These are phyloP conservation scores for Ips nitidus DNA, from an alignment of 1,140 invertebrate species.

Conservation along the genomic window DNA sequence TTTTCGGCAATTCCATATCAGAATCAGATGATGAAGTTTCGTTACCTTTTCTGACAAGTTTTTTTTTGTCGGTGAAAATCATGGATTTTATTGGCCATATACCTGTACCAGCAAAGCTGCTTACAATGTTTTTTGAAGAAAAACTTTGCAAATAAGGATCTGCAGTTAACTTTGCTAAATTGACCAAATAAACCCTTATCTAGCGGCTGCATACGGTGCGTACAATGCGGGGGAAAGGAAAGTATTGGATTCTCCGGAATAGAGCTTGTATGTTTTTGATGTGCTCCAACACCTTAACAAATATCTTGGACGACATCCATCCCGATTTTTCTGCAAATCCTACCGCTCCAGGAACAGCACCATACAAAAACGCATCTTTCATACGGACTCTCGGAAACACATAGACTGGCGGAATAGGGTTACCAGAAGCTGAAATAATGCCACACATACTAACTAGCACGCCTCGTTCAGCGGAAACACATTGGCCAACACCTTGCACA, in stretches of 20 bases:
- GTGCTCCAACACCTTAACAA: slow-evolving; percentile 32
- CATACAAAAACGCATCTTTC: slow-evolving; percentile 45
- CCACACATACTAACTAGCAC: slow-evolving; percentile 47
- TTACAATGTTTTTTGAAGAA: slow-evolving; percentile 38
- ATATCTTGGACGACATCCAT: slow-evolving; percentile 25
- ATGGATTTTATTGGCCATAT: slow-evolving; percentile 33
- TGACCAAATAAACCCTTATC: slow-evolving; percentile 49
- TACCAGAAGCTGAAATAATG: slow-evolving; percentile 47
- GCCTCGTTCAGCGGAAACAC: slow-evolving; percentile 51
- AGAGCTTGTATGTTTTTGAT: slow-evolving; percentile 22
- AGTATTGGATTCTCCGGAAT: slow-evolving; percentile 31
- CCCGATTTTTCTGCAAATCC: slow-evolving; percentile 27
- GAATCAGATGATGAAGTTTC: slow-evolving; percentile 30
- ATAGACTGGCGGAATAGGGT: slow-evolving; percentile 46
- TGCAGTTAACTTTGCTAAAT: slow-evolving; percentile 40
- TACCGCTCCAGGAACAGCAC: slow-evolving; percentile 41
- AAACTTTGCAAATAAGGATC: slow-evolving; percentile 37
- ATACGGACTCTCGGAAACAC: slow-evolving; percentile 48
- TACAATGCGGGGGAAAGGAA: slow-evolving; percentile 48
- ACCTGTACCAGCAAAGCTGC: slow-evolving; percentile 31
- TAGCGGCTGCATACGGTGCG: slow-evolving; percentile 52
- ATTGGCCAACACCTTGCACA: slow-evolving; percentile 46
- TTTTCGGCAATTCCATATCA: slow-evolving; percentile 15
- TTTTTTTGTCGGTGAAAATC: slow-evolving; percentile 16
- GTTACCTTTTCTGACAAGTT: background rate